Conservation (phyloP, 2,797 vertebrate genomes). For the Brotula barbata region DNA sequence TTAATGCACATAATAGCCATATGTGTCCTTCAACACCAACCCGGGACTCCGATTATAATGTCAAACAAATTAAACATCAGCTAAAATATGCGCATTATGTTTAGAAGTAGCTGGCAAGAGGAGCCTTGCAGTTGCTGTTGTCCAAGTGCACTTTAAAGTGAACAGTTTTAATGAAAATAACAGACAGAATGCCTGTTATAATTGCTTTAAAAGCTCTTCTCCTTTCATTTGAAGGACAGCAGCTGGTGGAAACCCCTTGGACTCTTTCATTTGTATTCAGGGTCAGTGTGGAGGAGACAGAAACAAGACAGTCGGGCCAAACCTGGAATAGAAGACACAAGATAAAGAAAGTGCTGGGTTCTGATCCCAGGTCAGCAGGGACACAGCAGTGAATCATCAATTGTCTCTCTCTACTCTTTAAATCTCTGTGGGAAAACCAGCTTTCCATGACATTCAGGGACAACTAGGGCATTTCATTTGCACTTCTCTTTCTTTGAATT, state of each 20-base stretch:
- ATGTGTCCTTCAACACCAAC: no score
- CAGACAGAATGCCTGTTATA: background rate
- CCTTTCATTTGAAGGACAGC: conserved; percentile 6
- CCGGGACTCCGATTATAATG: no score
- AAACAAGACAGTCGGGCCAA: conserved; percentile 7
- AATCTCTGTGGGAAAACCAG: conserved; percentile 9
- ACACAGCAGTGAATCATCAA: conserved; percentile 24
- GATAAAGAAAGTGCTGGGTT: conserved; percentile 16
- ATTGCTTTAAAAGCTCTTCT: background rate
- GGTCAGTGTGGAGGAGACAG: conserved; percentile 22
- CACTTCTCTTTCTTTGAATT: conserved; percentile 6
- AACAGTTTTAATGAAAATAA: background rate
- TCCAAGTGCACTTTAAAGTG: no score
- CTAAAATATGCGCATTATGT: no score
- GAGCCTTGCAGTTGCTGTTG: no score
- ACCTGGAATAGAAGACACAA: conserved; percentile 17
- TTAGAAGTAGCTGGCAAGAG: no score
- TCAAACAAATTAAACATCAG: no score
- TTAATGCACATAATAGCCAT: no score
- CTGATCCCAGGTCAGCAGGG: conserved; percentile 9
- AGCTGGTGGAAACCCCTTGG: background rate
- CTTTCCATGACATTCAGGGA: conserved; percentile 17
- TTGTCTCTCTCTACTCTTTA: background rate
- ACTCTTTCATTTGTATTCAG: conserved; percentile 23
- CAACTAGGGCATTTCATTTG: conserved; percentile 18